A percentile compares a stretch with the other conserved stretches of the same genome.
phyloP scores from a whole-genome alignment of 1,140 invertebrate genomes.

The Drosophila truncata region DNA sequence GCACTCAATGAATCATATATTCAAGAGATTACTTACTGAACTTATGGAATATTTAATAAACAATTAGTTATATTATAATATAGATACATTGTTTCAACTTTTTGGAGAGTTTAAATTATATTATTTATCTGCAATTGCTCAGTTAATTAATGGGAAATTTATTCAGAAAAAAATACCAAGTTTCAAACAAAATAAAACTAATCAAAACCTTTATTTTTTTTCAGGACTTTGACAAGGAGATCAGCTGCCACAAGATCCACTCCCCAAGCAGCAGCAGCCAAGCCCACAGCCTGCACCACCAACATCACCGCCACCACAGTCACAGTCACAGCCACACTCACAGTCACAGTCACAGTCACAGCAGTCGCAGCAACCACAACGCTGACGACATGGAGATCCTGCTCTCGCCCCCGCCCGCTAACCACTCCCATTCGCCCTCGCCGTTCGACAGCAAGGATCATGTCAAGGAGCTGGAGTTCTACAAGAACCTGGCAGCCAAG shows the following conservation, averaged over 20 bases:
- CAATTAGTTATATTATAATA: background rate
- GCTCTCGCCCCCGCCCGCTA: constrained; percentile 61
- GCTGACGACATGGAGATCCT: constrained; percentile 69
- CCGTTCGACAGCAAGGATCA: constrained; percentile 75
- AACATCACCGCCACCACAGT: constrained; percentile 42
- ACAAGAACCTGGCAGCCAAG: constrained; percentile 80
- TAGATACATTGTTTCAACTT: too few relatives aligned
- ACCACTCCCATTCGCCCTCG: constrained; percentile 67
- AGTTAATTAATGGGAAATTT: constrained; percentile 3
- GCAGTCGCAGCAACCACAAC: constrained; percentile 35
- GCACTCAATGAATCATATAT: background rate
- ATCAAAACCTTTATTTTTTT: constrained; percentile 6
- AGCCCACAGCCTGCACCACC: constrained; percentile 50
- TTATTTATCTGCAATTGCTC: constrained; percentile 25
- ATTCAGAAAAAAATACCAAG: background rate
- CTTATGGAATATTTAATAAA: background rate
- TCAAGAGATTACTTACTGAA: background rate
- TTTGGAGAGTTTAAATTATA: background rate
- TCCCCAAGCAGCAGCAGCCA: constrained; percentile 69
- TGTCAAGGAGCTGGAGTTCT: constrained; percentile 81
- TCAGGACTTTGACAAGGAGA: constrained; percentile 81
- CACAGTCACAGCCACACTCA: constrained; percentile 10
- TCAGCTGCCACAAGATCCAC: constrained; percentile 77
- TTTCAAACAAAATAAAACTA: background rate
- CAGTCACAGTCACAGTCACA: constrained; percentile 28